Evolutionary conservation across 2,888 invertebrate genomes (phyloP).

Genomic region (Glaucopsyche alexis): DNA sequence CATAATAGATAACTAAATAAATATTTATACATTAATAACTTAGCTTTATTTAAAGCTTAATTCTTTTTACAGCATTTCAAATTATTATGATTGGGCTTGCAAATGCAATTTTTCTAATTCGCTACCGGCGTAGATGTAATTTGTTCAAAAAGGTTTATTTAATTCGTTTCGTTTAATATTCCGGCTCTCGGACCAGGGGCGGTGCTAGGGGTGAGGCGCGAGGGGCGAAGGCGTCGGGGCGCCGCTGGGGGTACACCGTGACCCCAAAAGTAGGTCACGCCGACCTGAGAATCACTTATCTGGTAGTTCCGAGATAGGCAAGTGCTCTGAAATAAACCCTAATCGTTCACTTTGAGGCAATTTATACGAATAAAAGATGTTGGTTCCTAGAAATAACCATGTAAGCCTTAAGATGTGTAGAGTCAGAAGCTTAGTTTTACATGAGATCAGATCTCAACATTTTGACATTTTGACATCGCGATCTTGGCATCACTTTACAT

Average conservation of each 20-base stretch:
- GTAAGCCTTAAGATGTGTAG: too few relatives aligned
- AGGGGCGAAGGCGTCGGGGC: constrained; percentile 4
- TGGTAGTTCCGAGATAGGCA: constrained; percentile 32
- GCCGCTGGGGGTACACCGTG: constrained; percentile 27
- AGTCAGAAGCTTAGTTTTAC: too few relatives aligned
- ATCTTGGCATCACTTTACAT: too few relatives aligned
- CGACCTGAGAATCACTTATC: constrained; percentile 33
- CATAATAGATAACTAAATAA: too few relatives aligned
- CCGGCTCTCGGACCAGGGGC: not conserved
- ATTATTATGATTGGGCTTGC: not conserved
- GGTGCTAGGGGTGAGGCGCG: not conserved
- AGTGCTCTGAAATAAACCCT: constrained; percentile 25
- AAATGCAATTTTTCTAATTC: not conserved
- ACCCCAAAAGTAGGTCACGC: constrained; percentile 36
- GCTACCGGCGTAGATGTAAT: constrained; percentile 6
- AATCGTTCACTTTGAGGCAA: constrained; percentile 14
- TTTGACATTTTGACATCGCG: too few relatives aligned
- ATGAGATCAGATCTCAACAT: too few relatives aligned
- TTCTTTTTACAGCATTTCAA: too few relatives aligned
- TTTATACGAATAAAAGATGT: constrained; percentile 15
- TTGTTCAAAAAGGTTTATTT: constrained; percentile 17
- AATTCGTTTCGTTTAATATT: constrained; percentile 8
- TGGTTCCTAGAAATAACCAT: not conserved
- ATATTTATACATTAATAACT: too few relatives aligned
- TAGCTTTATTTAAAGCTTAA: too few relatives aligned